Evolutionary conservation across 2,113 vertebrate genomes (phyloP).

Genomic region (Thryonomys swinderianus): DNA sequence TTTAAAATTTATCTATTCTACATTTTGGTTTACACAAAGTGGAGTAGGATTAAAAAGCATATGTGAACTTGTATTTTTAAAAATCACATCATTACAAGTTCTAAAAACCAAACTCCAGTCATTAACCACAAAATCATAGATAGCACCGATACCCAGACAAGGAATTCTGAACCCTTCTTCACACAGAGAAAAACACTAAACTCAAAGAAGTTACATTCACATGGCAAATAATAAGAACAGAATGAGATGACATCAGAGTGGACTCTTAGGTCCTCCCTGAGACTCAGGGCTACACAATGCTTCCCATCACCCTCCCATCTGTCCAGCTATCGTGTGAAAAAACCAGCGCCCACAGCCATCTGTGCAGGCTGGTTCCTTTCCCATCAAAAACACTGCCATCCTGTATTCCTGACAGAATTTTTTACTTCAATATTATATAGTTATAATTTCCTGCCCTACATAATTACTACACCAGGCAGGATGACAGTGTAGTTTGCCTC

Average conservation of each 20-base stretch:
- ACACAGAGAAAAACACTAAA: background rate
- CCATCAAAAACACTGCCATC: background rate
- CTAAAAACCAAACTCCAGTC: background rate
- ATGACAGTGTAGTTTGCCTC: background rate
- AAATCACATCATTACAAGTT: background rate
- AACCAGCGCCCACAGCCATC: background rate
- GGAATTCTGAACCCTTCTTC: background rate
- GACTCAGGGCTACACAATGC: background rate
- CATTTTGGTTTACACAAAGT: background rate
- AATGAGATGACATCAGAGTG: background rate
- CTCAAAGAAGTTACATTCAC: background rate
- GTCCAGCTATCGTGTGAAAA: background rate
- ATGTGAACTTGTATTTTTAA: constrained; percentile 16
- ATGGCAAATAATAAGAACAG: background rate
- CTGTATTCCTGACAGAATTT: background rate
- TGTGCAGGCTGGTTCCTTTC: background rate
- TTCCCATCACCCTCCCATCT: background rate
- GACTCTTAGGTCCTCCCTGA: background rate
- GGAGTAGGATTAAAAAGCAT: constrained; percentile 10
- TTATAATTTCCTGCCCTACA: background rate
- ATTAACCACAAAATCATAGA: background rate
- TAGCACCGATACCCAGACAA: background rate
- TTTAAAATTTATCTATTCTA: constrained; percentile 6
- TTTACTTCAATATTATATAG: background rate
- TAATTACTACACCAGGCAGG: background rate